These are phyloP conservation scores for Tetraneura akinire DNA, from an alignment of 1,140 invertebrate genomes.

Conservation along the genomic window DNA sequence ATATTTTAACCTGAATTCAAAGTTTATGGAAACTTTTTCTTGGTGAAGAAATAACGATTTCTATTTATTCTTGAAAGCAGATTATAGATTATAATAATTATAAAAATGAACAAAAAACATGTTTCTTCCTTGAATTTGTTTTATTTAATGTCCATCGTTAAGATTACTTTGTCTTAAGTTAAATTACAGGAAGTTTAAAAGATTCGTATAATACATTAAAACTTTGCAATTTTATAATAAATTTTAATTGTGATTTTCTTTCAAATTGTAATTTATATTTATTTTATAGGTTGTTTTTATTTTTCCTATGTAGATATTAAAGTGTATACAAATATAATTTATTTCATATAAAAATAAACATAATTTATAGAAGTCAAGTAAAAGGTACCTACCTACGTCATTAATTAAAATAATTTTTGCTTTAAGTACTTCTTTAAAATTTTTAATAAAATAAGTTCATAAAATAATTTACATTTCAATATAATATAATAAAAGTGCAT, in stretches of 20 bases:
- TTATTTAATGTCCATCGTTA: constrained; percentile 27
- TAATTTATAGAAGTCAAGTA: no score
- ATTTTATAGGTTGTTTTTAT: no score
- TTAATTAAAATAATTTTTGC: no score
- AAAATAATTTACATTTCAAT: no score
- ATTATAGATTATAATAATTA: constrained; percentile 36
- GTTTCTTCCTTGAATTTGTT: constrained; percentile 5
- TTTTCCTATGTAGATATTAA: no score
- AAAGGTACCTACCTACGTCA: no score
- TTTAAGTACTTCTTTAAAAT: no score
- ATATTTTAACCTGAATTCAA: constrained; percentile 25
- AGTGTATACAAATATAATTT: no score
- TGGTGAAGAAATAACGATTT: not conserved
- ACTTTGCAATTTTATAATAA: not conserved
- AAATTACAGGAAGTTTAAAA: not conserved
- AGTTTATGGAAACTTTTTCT: constrained; percentile 9
- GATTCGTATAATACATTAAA: constrained; percentile 6
- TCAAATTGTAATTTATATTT: not conserved
- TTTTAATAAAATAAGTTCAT: no score
- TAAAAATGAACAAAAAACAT: constrained; percentile 24
- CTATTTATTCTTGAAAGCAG: constrained; percentile 20
- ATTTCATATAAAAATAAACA: no score
- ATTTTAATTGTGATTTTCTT: constrained; percentile 11
- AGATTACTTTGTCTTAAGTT: not conserved
- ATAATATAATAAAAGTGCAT: no score